phyloP scores from a whole-genome alignment of 2,797 vertebrate species.

The Erithacus rubecula region DNA sequence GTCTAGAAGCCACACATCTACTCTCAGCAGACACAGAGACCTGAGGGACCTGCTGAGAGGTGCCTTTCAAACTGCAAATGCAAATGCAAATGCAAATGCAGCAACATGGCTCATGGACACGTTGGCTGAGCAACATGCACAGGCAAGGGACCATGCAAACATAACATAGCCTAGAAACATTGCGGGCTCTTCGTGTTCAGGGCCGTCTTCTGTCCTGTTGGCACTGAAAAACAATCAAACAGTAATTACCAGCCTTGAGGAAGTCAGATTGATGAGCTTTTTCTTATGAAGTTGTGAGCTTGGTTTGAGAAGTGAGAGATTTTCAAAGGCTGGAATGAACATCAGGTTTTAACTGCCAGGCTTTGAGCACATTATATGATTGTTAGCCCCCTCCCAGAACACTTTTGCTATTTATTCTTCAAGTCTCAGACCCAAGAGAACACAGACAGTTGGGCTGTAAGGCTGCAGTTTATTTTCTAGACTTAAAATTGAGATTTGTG shows the following conservation, averaged over 20 bases:
- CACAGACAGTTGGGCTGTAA: neutral
- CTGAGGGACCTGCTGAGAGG: neutral
- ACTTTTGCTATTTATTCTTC: neutral
- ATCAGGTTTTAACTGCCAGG: neutral
- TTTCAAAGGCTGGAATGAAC: neutral
- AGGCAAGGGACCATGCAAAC: neutral
- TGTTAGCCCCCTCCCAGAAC: neutral
- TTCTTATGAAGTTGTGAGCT: neutral
- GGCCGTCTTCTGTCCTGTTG: neutral
- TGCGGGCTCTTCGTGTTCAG: fast-evolving
- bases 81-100: fast-evolving
- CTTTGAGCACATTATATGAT: neutral
- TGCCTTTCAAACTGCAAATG: neutral
- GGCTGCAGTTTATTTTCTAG: neutral
- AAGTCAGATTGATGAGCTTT: neutral
- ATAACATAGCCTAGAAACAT: fast-evolving
- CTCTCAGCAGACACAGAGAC: neutral
- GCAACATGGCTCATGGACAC: too few species aligned
- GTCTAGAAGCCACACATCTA: neutral
- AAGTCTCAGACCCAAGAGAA: neutral
- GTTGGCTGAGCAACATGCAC: neutral
- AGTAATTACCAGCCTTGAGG: neutral
- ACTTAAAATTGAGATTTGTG: neutral
- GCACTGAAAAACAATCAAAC: neutral
- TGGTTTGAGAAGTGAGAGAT: neutral